These are phyloP conservation scores for Metallyticus violacea DNA, from an alignment of 2,888 invertebrate species.

Conservation along the genomic window DNA sequence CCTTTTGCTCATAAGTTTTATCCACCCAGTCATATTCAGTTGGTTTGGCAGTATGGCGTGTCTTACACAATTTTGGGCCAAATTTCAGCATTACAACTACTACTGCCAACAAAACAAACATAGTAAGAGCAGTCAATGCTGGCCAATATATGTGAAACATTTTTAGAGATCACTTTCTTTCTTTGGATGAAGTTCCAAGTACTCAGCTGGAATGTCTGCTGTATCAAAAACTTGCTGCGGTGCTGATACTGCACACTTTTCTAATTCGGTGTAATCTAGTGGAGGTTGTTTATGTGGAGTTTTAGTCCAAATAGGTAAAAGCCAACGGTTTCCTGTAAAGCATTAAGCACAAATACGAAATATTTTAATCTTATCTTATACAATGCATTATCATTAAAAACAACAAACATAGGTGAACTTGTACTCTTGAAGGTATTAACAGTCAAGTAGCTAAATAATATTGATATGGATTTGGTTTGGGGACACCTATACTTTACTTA, in stretches of 20 bases:
- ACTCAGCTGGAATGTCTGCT: conserved; percentile 43
- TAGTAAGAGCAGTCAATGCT: conserved; percentile 66
- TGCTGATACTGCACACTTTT: conserved; percentile 42
- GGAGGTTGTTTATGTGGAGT: conserved; percentile 81
- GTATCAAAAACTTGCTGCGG: conserved; percentile 43
- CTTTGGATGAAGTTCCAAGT: conserved; percentile 60
- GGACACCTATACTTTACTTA: no score
- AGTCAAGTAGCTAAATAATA: no score
- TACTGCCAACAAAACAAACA: conserved; percentile 62
- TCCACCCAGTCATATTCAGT: conserved; percentile 63
- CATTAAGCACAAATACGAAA: no score
- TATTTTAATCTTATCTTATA: no score
- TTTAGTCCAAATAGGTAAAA: conserved; percentile 79
- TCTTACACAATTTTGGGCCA: conserved; percentile 68
- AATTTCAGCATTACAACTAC: conserved; percentile 73
- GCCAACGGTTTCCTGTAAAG: conserved; percentile 77
- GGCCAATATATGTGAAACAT: conserved; percentile 79
- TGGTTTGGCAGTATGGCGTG: conserved; percentile 60
- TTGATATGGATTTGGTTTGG: no score
- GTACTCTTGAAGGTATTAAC: no score
- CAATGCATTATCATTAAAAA: no score
- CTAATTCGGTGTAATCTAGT: conserved; percentile 72
- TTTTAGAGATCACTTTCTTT: conserved; percentile 68
- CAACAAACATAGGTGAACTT: no score
- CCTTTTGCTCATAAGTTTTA: conserved; percentile 61